Conservation (phyloP, 92 coral and sea anemone genomes). For the Heliopora coerulea region DNA sequence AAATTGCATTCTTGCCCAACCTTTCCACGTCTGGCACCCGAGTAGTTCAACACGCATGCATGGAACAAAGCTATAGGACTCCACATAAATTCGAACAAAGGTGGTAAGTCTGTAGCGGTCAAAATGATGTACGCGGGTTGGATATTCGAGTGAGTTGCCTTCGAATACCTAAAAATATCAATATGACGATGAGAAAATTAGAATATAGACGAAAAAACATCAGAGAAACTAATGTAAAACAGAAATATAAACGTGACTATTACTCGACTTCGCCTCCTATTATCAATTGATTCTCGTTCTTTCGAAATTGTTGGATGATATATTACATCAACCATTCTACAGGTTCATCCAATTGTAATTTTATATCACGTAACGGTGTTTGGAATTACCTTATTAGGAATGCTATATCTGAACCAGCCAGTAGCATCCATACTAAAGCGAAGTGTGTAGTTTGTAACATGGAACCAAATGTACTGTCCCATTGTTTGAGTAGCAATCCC, state of each 20-base stretch:
- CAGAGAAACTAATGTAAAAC: too few species aligned
- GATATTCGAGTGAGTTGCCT: neutral
- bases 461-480: neutral
- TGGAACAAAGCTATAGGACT: neutral
- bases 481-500: neutral
- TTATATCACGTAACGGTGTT: neutral
- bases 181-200: too few species aligned
- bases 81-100: neutral
- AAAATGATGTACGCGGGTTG: neutral
- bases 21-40: too few species aligned
- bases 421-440: neutral
- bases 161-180: neutral
- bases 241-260: too few species aligned
- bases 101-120: neutral
- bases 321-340: too few species aligned
- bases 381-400: neutral
- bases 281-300: too few species aligned
- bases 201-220: too few species aligned
- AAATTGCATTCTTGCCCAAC: too few species aligned
- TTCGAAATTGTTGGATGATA: too few species aligned
- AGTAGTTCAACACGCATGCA: neutral
- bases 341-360: too few species aligned
- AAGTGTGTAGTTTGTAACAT: neutral
- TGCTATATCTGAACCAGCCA: neutral
- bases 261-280: too few species aligned